A percentile compares a stretch with the other conserved stretches of the same genome.
Evolutionary conservation across 2,888 invertebrate species (phyloP).

Genomic region (Leucophenga maculata): DNA sequence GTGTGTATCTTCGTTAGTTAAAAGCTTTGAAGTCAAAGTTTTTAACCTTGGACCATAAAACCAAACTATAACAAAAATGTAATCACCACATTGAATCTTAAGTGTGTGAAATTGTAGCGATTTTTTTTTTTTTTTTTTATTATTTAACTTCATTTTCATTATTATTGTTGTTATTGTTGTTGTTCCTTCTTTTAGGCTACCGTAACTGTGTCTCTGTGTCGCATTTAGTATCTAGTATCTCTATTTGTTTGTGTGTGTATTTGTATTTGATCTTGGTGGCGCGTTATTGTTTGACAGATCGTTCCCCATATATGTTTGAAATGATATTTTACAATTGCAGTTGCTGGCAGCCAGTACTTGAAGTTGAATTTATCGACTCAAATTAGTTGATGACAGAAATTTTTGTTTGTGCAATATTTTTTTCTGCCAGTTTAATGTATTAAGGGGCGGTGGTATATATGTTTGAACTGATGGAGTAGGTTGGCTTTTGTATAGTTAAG

Average conservation of each 20-base stretch:
- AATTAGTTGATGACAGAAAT: constrained; percentile 17
- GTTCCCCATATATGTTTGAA: not conserved
- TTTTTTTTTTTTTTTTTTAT: constrained; percentile 22
- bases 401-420: constrained; percentile 14
- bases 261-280: constrained; percentile 20
- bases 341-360: not conserved
- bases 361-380: constrained; percentile 14
- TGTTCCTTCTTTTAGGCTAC: constrained; percentile 46
- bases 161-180: constrained; percentile 35
- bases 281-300: too few relatives aligned
- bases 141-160: constrained; percentile 3
- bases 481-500: not conserved
- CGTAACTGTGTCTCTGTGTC: constrained; percentile 41
- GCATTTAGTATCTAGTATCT: constrained; percentile 60
- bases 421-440: constrained; percentile 18
- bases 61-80: constrained; percentile 45
- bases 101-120: constrained; percentile 56
- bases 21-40: constrained; percentile 52
- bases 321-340: not conserved
- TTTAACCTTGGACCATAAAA: constrained; percentile 64
- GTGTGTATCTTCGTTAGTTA: not conserved
- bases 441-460: constrained; percentile 1
- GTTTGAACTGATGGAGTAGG: not conserved
- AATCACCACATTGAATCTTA: constrained; percentile 64
- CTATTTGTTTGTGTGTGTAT: constrained; percentile 45